These are phyloP conservation scores for Synergus gifuensis DNA, from an alignment of 2,888 invertebrate genomes.

Conservation along the genomic window DNA sequence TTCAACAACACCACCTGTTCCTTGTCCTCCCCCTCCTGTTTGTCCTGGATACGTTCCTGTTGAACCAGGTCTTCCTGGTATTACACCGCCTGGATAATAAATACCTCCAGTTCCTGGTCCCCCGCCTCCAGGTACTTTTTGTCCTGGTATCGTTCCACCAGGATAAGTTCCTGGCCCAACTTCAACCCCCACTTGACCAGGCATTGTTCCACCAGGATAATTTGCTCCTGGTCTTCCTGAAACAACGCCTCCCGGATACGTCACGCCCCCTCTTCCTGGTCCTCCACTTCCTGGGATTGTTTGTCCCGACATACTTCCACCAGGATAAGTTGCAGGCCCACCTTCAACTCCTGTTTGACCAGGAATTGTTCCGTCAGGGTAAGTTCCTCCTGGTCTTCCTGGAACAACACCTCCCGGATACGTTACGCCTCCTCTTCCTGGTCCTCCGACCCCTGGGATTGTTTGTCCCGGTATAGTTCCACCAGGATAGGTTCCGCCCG, in stretches of 20 bases:
- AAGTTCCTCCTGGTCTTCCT: conserved; percentile 47
- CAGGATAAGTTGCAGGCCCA: conserved; percentile 46
- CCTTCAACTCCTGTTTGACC: conserved; percentile 43
- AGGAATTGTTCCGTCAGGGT: conserved; percentile 44
- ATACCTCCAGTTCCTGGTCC: conserved; percentile 35
- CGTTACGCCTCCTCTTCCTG: conserved; percentile 17
- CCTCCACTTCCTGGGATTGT: too few species aligned
- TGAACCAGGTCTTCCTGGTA: conserved; percentile 44
- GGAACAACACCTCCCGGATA: conserved; percentile 50
- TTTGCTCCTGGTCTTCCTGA: conserved; percentile 13
- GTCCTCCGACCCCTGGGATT: conserved; percentile 42
- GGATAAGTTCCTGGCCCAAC: conserved; percentile 46
- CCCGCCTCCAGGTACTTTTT: conserved; percentile 33
- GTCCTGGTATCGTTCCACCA: conserved; percentile 43
- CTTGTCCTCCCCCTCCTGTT: conserved; percentile 9
- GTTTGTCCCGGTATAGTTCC: conserved; percentile 43
- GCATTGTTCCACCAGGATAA: conserved; percentile 48
- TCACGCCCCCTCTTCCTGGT: conserved; percentile 9
- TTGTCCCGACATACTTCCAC: conserved; percentile 43
- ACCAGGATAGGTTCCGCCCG: conserved; percentile 45
- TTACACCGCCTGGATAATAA: conserved; percentile 47
- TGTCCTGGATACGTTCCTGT: conserved; percentile 49
- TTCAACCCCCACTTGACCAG: conserved; percentile 39
- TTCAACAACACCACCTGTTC: background rate
- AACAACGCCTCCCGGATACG: conserved; percentile 42